Evolutionary conservation across 2,113 vertebrate genomes (phyloP).

Genomic region (Murina feae): DNA sequence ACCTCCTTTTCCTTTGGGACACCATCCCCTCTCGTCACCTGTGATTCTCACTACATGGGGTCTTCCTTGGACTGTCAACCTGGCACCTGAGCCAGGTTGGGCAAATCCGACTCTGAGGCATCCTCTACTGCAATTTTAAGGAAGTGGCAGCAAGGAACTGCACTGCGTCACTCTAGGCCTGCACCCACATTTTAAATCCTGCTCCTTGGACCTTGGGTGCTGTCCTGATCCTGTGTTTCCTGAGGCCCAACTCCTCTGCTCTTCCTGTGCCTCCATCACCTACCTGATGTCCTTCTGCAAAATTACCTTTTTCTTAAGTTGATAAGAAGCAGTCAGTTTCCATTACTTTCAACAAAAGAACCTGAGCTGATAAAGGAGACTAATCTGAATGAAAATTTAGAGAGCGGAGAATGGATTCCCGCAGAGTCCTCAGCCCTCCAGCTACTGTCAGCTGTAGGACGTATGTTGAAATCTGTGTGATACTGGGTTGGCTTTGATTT

Average conservation of each 20-base stretch:
- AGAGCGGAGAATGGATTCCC: rapidly evolving
- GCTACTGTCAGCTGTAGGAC: background rate
- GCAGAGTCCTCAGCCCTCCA: background rate
- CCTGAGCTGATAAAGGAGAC: background rate
- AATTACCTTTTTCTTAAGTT: background rate
- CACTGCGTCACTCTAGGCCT: rapidly evolving
- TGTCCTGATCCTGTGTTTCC: background rate
- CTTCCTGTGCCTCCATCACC: background rate
- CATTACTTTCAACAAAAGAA: background rate
- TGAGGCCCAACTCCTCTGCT: background rate
- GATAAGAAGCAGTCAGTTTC: background rate
- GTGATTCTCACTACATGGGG: background rate
- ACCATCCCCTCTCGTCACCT: background rate
- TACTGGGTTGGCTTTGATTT: background rate
- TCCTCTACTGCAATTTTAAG: background rate
- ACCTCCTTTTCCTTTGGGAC: background rate
- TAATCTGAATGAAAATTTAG: background rate
- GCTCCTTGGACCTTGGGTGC: too few species aligned
- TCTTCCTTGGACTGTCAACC: background rate
- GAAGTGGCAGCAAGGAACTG: background rate
- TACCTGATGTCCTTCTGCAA: background rate
- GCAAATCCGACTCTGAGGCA: rapidly evolving
- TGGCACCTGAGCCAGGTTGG: background rate
- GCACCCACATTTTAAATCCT: background rate
- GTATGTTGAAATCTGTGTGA: background rate